A percentile compares a stretch with the other conserved stretches of the same genome.
Evolutionary conservation across 2,113 vertebrate genomes (phyloP).

Genomic region (Psephotus haematonotus): DNA sequence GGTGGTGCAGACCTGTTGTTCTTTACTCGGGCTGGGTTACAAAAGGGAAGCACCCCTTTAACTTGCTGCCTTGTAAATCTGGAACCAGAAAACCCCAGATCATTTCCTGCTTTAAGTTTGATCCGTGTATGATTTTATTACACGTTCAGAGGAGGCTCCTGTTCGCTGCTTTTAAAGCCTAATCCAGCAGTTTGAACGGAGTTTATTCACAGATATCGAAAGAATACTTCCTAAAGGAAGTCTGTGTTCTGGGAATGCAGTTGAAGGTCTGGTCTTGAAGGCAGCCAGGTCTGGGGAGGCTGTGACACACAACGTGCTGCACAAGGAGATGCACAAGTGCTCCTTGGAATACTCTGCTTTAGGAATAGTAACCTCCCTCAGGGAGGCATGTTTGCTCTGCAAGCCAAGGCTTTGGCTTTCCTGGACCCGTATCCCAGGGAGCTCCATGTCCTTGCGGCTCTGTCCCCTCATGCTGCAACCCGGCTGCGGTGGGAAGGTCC

Average conservation of each 20-base stretch:
- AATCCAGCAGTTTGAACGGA: not conserved
- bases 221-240: not conserved
- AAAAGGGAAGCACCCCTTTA: not conserved
- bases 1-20: not conserved
- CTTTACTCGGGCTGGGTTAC: not conserved
- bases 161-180: not conserved
- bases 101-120: not conserved
- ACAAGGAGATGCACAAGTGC: not conserved
- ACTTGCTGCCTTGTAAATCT: not conserved
- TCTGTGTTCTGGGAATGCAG: not conserved
- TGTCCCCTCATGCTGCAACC: rapidly evolving
- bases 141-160: not conserved
- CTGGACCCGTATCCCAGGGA: not conserved
- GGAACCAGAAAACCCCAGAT: not conserved
- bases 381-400: not conserved
- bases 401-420: rapidly evolving
- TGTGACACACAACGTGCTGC: rapidly evolving
- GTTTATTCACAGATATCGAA: not conserved
- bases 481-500: rapidly evolving
- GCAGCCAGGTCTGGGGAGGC: not conserved
- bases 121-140: not conserved
- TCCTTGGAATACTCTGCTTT: not conserved
- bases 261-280: not conserved
- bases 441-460: rapidly evolving
- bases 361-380: not conserved